These are phyloP conservation scores for Hedychridium roseum DNA, from an alignment of 2,888 invertebrate genomes.

Conservation along the genomic window DNA sequence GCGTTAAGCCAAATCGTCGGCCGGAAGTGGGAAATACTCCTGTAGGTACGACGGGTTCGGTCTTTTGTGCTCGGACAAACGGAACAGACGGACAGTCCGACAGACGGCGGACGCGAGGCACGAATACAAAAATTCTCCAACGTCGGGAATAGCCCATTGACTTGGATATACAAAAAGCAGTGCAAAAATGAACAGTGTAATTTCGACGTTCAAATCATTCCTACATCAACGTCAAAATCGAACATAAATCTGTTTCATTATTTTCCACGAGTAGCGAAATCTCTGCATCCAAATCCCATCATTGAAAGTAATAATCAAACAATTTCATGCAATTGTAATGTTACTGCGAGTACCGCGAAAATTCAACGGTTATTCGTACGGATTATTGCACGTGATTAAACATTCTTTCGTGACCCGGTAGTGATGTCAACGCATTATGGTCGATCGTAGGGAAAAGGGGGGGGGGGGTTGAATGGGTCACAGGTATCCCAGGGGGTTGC, in stretches of 20 bases:
- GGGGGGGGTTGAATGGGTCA: background rate
- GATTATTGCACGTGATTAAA: too few relatives aligned
- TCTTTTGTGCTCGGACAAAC: conserved; percentile 31
- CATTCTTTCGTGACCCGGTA: too few relatives aligned
- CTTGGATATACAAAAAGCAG: background rate
- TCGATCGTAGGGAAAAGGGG: too few relatives aligned
- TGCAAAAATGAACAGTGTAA: background rate
- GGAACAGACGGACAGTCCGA: conserved; percentile 21
- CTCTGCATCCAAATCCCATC: background rate
- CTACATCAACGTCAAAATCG: background rate
- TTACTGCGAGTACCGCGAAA: too few relatives aligned
- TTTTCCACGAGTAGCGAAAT: background rate
- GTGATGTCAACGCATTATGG: too few relatives aligned
- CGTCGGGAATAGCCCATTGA: background rate
- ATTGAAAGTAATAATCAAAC: background rate
- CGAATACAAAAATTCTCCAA: conserved; percentile 6
- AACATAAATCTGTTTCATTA: background rate
- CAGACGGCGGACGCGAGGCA: conserved; percentile 22
- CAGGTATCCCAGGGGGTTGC: too few relatives aligned
- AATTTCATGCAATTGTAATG: too few relatives aligned
- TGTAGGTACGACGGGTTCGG: conserved; percentile 27
- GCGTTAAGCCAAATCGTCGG: conserved; percentile 22
- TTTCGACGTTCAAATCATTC: background rate
- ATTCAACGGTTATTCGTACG: too few relatives aligned
- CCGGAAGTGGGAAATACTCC: conserved; percentile 22